Evolutionary conservation across 1,140 invertebrate genomes (phyloP).

Genomic region (Panagrolaimus sp.): DNA sequence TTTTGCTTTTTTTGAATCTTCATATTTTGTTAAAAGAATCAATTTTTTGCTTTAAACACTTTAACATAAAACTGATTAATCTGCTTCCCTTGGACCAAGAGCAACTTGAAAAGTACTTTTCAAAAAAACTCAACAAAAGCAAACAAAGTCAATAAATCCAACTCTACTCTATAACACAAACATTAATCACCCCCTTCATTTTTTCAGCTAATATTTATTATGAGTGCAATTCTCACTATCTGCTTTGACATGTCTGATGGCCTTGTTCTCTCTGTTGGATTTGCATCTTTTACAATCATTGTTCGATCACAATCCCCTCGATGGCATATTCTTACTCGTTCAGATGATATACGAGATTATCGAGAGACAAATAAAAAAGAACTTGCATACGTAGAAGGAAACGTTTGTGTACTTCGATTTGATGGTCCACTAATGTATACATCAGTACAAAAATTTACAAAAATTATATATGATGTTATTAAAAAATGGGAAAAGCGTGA

Average conservation of each 20-base stretch:
- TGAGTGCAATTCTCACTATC: slow-evolving; percentile 49
- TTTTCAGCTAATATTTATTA: slow-evolving; percentile 47
- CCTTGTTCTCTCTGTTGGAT: slow-evolving; percentile 44
- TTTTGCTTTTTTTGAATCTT: no score
- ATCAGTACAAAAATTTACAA: slow-evolving; percentile 45
- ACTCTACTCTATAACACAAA: not conserved
- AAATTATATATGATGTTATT: slow-evolving; percentile 28
- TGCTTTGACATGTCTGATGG: slow-evolving; percentile 53
- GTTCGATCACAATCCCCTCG: slow-evolving; percentile 52
- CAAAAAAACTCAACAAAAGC: not conserved
- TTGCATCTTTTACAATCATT: slow-evolving; percentile 53
- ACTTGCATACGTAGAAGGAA: slow-evolving; percentile 38
- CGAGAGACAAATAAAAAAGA: slow-evolving; percentile 46
- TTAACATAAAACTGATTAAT: no score
- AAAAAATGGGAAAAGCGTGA: slow-evolving; percentile 37
- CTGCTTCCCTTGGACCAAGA: no score
- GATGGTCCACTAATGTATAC: slow-evolving; percentile 56
- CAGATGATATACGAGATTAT: slow-evolving; percentile 35
- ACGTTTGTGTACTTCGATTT: slow-evolving; percentile 51
- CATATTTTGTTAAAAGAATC: no score
- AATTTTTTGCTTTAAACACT: no score
- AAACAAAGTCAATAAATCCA: slow-evolving; percentile 1
- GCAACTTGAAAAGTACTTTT: no score
- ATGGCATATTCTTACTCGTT: slow-evolving; percentile 49
- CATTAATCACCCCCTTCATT: not conserved